phyloP scores from a whole-genome alignment of 2,888 invertebrate species.

The Heliconius ethilla region DNA sequence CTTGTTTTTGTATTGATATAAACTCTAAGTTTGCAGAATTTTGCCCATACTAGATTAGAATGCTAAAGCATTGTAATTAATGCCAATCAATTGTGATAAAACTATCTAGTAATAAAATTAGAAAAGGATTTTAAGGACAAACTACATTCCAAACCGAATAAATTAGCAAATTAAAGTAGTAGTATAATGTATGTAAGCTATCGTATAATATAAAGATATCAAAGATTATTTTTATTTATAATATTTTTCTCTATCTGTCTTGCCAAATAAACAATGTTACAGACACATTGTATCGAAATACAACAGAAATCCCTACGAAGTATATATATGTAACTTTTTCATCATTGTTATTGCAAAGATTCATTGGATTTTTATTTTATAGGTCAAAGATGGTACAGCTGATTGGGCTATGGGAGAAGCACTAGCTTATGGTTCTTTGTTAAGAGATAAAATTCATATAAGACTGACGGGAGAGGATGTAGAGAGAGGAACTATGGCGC shows the following conservation, averaged over 20 bases:
- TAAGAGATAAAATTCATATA: constrained; percentile 89
- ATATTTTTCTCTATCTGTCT: not conserved
- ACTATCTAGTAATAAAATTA: not conserved
- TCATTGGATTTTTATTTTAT: not conserved
- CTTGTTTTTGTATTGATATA: not conserved
- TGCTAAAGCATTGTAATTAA: too few species aligned
- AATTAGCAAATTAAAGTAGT: not conserved
- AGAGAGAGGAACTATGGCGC: constrained; percentile 90
- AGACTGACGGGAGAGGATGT: constrained; percentile 90
- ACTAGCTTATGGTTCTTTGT: constrained; percentile 87
- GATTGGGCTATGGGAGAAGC: constrained; percentile 94
- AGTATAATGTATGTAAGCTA: too few species aligned
- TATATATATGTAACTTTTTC: not conserved
- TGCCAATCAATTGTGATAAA: too few species aligned
- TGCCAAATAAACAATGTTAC: not conserved
- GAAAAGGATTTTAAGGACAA: not conserved
- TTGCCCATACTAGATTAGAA: not conserved
- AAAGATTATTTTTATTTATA: not conserved
- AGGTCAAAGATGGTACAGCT: constrained; percentile 79
- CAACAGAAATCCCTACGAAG: not conserved
- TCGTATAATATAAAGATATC: not conserved
- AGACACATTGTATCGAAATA: too few species aligned
- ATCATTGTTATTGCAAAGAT: not conserved
- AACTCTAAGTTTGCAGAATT: not conserved
- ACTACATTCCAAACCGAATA: not conserved